Percentiles rank a stretch among this genome's conserved stretches.
Conservation (phyloP, 2,888 invertebrate species). For the Drosophila pegasa region DNA sequence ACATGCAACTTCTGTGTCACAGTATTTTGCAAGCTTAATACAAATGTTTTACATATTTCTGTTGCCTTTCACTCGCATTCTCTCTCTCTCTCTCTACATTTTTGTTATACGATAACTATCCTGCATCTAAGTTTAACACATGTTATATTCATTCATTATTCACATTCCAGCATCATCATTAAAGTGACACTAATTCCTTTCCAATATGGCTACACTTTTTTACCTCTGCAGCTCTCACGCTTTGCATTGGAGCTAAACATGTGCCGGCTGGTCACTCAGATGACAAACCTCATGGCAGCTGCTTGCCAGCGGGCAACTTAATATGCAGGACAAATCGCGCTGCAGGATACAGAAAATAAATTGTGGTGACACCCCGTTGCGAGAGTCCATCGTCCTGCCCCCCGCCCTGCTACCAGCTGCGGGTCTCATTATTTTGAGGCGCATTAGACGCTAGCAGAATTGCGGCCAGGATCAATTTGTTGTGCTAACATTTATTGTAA, state of each 20-base stretch:
- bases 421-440: slow-evolving; percentile 48
- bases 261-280: slow-evolving; percentile 38
- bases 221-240: not conserved
- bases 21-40: not conserved
- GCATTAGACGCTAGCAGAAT: slow-evolving; percentile 39
- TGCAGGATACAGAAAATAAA: slow-evolving; percentile 43
- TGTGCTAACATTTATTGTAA: slow-evolving; percentile 68
- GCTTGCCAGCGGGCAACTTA: slow-evolving; percentile 53
- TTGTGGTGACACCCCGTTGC: slow-evolving; percentile 33
- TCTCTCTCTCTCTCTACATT: not conserved
- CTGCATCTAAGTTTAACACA: no score
- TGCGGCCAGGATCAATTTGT: slow-evolving; percentile 53
- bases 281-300: slow-evolving; percentile 36
- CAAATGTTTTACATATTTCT: not conserved
- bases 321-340: slow-evolving; percentile 70
- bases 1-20: not conserved
- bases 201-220: not conserved
- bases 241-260: slow-evolving; percentile 9
- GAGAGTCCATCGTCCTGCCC: slow-evolving; percentile 8
- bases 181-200: not conserved
- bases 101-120: no score
- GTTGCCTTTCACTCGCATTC: not conserved
- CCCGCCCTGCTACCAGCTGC: not conserved
- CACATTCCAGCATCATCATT: not conserved
- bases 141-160: no score